Base-by-base conservation (phyloP, 2,888 invertebrate species). In the Phragmatobia fuliginosa region DNA sequence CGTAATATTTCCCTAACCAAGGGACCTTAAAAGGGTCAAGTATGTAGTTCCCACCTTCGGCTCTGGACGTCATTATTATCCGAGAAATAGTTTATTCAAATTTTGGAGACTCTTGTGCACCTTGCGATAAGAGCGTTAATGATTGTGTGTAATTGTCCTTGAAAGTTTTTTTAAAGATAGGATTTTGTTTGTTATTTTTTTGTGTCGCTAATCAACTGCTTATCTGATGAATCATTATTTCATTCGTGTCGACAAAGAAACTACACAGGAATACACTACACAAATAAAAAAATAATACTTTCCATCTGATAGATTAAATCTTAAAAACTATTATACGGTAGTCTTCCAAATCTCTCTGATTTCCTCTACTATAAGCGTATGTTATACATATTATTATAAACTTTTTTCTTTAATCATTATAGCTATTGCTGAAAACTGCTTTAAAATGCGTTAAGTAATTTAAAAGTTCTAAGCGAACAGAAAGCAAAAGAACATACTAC, bases 21-120 rank as follows among this genome's bases (percentile, higher is more conserved):
- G 14, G 56, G 28, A 16, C 56, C 56, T 56, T 28, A 25, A 56
- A 56, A 56, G 56, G 56, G 56, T 56, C 56, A 56, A 56, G 56
- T 56, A 28, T 25, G 56, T 56, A 56, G 28, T 16, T 16, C 28
- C 28, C 28, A 56, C 14, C 56, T 16, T 56, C 16, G 28, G 0
- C 56, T 16, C 1, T 25, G 25, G 56, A 6, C 28, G 28, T 56
- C 28, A 28, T 56, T 28, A 56, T 56, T 56, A 28, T 56, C 28
- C 56, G 28, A 28, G 25, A 28, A 56, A 56, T 56, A 56, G 56
- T 56, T 52, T 28, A 28, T 28, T 16, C 2, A 16, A 28, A 28
- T 16, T 16, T 56, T 18, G 56, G 6, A 28, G 28, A 28, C 56
- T 11, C 52, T 6, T 28, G 16, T 16, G 14, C 5, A 56, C 56